These are phyloP conservation scores for Xylophagus ater DNA, from an alignment of 2,888 invertebrate species.

Conservation along the genomic window DNA sequence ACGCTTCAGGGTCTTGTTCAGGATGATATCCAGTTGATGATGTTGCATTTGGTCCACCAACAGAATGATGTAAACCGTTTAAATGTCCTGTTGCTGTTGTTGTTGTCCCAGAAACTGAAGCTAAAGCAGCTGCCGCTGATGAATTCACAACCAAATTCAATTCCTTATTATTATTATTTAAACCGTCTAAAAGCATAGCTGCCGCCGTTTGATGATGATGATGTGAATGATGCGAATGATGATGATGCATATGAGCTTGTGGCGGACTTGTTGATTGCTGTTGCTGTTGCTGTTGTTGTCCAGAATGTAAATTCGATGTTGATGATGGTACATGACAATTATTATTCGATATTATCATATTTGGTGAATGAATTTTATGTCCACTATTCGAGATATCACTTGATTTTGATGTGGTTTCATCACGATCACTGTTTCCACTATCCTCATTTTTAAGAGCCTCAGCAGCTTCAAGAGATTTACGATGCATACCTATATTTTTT, in stretches of 20 bases:
- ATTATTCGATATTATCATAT: too few relatives aligned
- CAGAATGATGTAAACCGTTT: conserved; percentile 11
- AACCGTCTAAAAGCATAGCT: conserved; percentile 12
- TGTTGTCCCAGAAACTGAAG: conserved; percentile 24
- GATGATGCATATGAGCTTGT: conserved; percentile 22
- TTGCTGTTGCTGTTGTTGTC: too few relatives aligned
- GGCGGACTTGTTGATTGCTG: too few relatives aligned
- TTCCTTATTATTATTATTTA: conserved; percentile 8
- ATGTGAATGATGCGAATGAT: conserved; percentile 19
- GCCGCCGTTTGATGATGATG: conserved; percentile 19
- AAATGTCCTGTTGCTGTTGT: conserved; percentile 4
- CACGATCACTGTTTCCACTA: conserved; percentile 56
- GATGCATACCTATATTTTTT: conserved; percentile 71
- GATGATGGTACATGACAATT: too few relatives aligned
- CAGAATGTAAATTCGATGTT: too few relatives aligned
- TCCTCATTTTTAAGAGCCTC: conserved; percentile 80
- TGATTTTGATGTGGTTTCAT: conserved; percentile 46
- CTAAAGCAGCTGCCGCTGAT: conserved; percentile 32
- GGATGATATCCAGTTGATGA: conserved; percentile 18
- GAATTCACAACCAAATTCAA: conserved; percentile 21
- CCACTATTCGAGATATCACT: too few relatives aligned
- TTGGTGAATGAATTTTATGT: too few relatives aligned
- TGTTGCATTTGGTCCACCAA: conserved; percentile 17
- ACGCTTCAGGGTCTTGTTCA: conserved; percentile 38
- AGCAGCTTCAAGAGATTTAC: conserved; percentile 95